These are phyloP conservation scores for Brachirus orientalis DNA, from an alignment of 2,113 vertebrate genomes.

Conservation along the genomic window DNA sequence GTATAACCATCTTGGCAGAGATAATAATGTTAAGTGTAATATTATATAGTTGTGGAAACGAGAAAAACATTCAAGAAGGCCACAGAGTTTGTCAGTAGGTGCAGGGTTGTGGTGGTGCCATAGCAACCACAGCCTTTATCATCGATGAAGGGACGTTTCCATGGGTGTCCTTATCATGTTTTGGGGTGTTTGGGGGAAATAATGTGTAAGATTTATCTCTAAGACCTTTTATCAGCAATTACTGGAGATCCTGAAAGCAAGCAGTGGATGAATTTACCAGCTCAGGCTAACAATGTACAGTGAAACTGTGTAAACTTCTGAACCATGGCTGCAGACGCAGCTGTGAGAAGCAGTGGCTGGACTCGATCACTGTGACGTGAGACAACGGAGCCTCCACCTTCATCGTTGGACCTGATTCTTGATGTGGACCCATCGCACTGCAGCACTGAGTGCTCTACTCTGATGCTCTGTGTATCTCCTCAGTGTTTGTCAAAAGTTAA, in stretches of 20 bases:
- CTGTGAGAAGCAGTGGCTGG: too few relatives aligned
- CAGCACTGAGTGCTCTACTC: conserved; percentile 30
- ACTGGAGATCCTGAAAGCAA: conserved; percentile 57
- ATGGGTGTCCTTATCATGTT: conserved; percentile 52
- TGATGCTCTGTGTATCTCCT: conserved; percentile 39
- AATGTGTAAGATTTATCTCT: too few relatives aligned
- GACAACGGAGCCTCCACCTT: too few relatives aligned
- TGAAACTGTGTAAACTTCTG: conserved; percentile 75
- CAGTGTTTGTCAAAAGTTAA: not conserved
- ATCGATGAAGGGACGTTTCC: conserved; percentile 44
- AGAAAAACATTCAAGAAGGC: too few relatives aligned
- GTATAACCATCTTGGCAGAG: too few relatives aligned
- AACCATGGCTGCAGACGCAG: too few relatives aligned
- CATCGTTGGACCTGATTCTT: too few relatives aligned
- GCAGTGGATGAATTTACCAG: conserved; percentile 22
- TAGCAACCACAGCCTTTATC: conserved; percentile 33
- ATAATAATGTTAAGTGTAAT: too few relatives aligned
- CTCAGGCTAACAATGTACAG: too few relatives aligned
- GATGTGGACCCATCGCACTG: not conserved
- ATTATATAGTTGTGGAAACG: too few relatives aligned
- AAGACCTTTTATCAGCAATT: too few relatives aligned
- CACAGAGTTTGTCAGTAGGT: not conserved
- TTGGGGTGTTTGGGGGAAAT: conserved; percentile 19
- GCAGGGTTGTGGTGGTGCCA: conserved; percentile 8
- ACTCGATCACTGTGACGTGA: conserved; percentile 54